These are phyloP conservation scores for Psephotus haematonotus DNA, from an alignment of 2,113 vertebrate genomes.

Conservation along the genomic window DNA sequence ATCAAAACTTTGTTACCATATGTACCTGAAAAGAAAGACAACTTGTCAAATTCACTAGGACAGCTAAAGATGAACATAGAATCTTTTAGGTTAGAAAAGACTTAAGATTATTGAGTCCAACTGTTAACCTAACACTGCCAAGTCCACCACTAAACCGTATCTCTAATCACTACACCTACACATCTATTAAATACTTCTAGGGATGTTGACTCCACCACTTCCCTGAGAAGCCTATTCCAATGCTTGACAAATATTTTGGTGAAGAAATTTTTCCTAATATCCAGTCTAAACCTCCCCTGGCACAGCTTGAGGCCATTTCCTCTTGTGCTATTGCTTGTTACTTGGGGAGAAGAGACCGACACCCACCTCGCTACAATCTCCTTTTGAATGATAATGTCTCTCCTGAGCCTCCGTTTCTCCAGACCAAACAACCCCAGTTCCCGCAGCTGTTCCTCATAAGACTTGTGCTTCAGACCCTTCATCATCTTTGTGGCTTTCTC, in stretches of 20 bases:
- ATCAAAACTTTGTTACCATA: neutral
- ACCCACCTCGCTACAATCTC: rapidly evolving
- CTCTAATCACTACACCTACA: neutral
- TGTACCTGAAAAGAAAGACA: neutral
- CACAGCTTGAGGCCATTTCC: neutral
- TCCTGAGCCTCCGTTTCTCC: neutral
- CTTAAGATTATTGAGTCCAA: neutral
- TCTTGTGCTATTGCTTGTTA: neutral
- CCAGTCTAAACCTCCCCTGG: neutral
- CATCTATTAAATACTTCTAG: neutral
- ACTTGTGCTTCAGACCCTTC: neutral
- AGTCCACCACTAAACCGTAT: neutral
- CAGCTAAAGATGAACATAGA: neutral
- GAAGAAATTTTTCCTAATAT: neutral
- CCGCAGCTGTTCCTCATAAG: neutral
- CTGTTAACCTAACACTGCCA: neutral
- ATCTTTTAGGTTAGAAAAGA: neutral
- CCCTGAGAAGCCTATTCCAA: neutral
- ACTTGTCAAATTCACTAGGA: neutral
- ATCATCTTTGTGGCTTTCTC: rapidly evolving
- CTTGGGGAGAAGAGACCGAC: neutral
- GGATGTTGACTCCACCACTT: neutral
- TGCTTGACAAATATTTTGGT: neutral
- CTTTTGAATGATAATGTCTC: neutral
- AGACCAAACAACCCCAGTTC: neutral